Evolutionary conservation across 2,113 vertebrate genomes (phyloP).

Genomic region (Tragulus kanchil): DNA sequence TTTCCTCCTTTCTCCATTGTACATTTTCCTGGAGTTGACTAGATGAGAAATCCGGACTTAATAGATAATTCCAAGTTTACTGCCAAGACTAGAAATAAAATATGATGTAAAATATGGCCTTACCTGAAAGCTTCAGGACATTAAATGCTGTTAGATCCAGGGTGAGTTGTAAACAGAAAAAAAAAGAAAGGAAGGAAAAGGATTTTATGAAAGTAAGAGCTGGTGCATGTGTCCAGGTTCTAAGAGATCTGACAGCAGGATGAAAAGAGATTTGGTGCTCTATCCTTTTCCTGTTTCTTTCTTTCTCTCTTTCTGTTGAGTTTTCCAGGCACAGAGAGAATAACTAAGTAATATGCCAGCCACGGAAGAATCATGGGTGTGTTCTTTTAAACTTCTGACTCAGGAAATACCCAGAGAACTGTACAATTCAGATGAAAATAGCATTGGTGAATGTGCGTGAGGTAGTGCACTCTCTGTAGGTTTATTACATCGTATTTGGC

Average conservation of each 20-base stretch:
- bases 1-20: slow-evolving; percentile 58
- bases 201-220: slow-evolving; percentile 65
- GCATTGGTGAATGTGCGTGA: background rate
- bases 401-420: slow-evolving; percentile 1
- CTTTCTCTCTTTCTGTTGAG: background rate
- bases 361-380: slow-evolving; percentile 1
- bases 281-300: background rate
- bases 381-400: slow-evolving; percentile 59
- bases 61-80: slow-evolving; percentile 67
- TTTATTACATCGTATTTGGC: background rate
- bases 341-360: background rate
- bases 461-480: background rate
- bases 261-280: slow-evolving; percentile 63
- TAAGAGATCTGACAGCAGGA: slow-evolving; percentile 47
- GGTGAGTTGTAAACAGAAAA: slow-evolving; percentile 57
- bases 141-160: slow-evolving; percentile 64
- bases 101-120: slow-evolving; percentile 69
- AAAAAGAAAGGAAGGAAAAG: slow-evolving; percentile 62
- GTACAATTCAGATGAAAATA: background rate
- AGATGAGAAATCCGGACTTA: slow-evolving; percentile 74
- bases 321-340: slow-evolving; percentile 51
- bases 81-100: slow-evolving; percentile 78
- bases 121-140: slow-evolving; percentile 71
- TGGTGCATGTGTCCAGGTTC: slow-evolving; percentile 33
- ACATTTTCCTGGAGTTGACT: slow-evolving; percentile 64